Conservation (phyloP, 2,797 vertebrate genomes). For the Coracias cyanogaster region DNA sequence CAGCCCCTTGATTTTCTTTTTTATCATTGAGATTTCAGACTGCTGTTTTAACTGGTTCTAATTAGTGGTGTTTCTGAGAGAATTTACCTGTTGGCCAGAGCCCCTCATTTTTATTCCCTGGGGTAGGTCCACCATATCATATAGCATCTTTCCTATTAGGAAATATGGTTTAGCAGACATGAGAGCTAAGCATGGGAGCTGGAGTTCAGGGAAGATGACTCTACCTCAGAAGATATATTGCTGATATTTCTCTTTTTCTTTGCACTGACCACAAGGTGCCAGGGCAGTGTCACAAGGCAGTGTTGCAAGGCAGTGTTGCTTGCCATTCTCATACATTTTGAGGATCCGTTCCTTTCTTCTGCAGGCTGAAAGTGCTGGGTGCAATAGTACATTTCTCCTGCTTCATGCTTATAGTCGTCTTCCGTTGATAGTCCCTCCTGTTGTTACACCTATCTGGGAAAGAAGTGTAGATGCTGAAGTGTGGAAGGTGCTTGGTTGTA, state of each 20-base stretch:
- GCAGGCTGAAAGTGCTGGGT: not conserved
- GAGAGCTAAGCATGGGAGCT: not conserved
- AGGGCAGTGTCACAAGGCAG: not conserved
- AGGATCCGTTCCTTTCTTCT: not conserved
- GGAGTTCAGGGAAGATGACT: not conserved
- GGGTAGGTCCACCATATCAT: not conserved
- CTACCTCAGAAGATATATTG: not conserved
- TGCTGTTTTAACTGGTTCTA: not conserved
- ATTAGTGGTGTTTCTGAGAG: not conserved
- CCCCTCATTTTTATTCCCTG: not conserved
- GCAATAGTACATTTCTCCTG: not conserved
- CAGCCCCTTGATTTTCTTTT: not conserved
- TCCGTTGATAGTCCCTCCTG: not conserved
- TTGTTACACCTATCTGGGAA: not conserved
- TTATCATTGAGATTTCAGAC: not conserved
- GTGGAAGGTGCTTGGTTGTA: not conserved
- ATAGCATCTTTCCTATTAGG: not conserved
- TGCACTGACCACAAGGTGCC: accelerated
- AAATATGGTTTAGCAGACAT: not conserved
- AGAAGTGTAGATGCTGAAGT: not conserved
- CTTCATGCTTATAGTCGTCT: not conserved
- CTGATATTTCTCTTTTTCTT: not conserved
- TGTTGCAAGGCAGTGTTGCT: not conserved
- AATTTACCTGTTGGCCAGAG: not conserved
- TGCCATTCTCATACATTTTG: not conserved